Base-by-base conservation (phyloP, 2,797 vertebrate genomes). In the Tenualosa ilisha region DNA sequence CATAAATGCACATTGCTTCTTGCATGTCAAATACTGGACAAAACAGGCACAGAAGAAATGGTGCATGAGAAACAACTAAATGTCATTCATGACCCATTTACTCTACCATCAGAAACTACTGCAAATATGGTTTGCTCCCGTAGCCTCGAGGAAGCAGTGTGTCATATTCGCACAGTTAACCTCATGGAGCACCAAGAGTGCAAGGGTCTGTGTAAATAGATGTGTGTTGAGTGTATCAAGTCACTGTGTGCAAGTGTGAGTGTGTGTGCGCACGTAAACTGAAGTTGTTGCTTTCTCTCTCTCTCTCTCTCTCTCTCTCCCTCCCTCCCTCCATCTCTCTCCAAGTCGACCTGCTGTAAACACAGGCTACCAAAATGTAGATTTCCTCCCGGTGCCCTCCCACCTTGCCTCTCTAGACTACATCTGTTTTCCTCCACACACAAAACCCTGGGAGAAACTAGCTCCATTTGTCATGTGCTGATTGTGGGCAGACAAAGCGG, bases 371-470 rank as follows among this genome's bases (percentile, higher is more conserved):
- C 92, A 93, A 97, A 94, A 94, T 96, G 95, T 95, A 93, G 94
- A 96, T 95, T 97, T 97, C 94, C 94, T 40, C 94, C 93, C 90
- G 91, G 88, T 92, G 93, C 91, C 93, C 95, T 94, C 93, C 93
- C 94, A 95, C 97, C 97, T 96, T 94, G 91, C 92, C 96, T 95
- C 96, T 95, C 95, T 95, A 96, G 96, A 97, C 97, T 97, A 98
- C 97, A 98, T 98, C 97, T 97, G 97, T 97, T 98, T 98, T 97
- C 95, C 96, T 96, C 96, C 96, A 97, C 97, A 97, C 96, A 97
- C 96, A 97, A 96, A 97, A 94, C 93, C 95, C 94, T 96, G 68
- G 31, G 94, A 91, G 96, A 97, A 97, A 97, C 96, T 94, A 96
- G 96, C 96, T 96, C 95, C 96, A 98, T 98, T 98, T 97, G 97